These are phyloP conservation scores for Orchesellides sinensis DNA, from an alignment of 2,888 invertebrate species.

Conservation along the genomic window DNA sequence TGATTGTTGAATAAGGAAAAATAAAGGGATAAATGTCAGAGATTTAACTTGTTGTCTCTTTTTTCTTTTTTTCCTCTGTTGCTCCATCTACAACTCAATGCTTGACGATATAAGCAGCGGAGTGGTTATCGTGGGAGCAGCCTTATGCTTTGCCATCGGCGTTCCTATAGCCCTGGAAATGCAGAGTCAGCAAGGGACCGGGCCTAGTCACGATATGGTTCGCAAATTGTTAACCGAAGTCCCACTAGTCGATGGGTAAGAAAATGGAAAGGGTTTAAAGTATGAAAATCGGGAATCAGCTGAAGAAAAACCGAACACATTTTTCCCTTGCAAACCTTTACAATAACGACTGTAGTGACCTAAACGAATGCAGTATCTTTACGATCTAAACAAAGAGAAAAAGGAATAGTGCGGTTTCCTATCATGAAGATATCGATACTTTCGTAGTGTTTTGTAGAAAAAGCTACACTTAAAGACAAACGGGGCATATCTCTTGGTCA, in stretches of 20 bases:
- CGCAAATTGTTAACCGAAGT: conserved; percentile 73
- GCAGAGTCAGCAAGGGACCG: conserved; percentile 72
- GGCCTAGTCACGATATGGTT: conserved; percentile 69
- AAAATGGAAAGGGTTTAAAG: conserved; percentile 9
- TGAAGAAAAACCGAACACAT: background rate
- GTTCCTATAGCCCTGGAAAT: conserved; percentile 73
- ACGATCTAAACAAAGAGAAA: background rate
- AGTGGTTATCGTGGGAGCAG: conserved; percentile 64
- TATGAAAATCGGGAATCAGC: conserved; percentile 21
- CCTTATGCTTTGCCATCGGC: conserved; percentile 68
- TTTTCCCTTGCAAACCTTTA: too few species aligned
- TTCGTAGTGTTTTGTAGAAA: background rate
- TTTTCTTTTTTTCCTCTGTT: conserved; percentile 8
- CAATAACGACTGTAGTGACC: too few species aligned
- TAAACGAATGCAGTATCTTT: too few species aligned
- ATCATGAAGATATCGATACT: background rate
- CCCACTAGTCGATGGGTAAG: conserved; percentile 73
- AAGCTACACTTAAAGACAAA: too few species aligned
- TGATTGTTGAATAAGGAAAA: conserved; percentile 50
- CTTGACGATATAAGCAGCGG: conserved; percentile 47
- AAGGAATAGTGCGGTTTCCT: background rate
- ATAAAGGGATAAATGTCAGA: conserved; percentile 51
- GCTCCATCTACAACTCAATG: background rate
- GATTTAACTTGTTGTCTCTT: conserved; percentile 54
- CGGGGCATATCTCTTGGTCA: background rate